Conservation (phyloP, 2,888 invertebrate species). For the Clistopyga incitator region DNA sequence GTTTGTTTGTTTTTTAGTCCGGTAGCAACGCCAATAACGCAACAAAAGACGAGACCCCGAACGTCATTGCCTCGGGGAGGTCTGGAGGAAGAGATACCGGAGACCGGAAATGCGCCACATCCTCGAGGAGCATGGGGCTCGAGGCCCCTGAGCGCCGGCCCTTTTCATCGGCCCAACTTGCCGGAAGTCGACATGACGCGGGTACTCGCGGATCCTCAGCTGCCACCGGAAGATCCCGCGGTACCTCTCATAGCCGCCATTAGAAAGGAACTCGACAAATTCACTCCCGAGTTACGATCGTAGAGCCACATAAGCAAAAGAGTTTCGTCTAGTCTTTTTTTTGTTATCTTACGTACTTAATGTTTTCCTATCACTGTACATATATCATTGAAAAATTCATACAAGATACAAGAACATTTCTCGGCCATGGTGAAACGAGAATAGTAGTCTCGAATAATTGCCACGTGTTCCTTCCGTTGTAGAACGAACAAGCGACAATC, state of each 20-base stretch:
- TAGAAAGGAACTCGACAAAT: conserved; percentile 88
- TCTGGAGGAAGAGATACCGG: conserved; percentile 72
- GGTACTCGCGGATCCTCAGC: conserved; percentile 86
- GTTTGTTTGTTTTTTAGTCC: conserved; percentile 70
- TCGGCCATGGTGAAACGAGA: neutral
- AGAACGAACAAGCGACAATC: conserved; percentile 51
- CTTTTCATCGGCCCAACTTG: conserved; percentile 86
- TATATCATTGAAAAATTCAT: conserved; percentile 50
- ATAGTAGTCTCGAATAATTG: neutral
- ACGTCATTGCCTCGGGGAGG: conserved; percentile 73
- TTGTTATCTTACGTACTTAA: conserved; percentile 22
- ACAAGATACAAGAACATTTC: neutral
- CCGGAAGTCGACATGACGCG: conserved; percentile 85
- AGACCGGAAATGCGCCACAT: conserved; percentile 75
- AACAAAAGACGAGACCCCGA: conserved; percentile 73
- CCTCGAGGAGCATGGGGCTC: conserved; percentile 82
- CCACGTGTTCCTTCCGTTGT: conserved; percentile 4
- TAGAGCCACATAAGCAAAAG: conserved; percentile 32
- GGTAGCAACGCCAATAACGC: conserved; percentile 73
- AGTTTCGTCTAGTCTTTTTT: conserved; percentile 57
- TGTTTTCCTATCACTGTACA: conserved; percentile 48
- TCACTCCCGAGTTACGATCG: conserved; percentile 69
- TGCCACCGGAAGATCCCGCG: conserved; percentile 89
- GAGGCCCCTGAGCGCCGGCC: conserved; percentile 89
- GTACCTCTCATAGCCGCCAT: conserved; percentile 94